Percentiles rank a stretch among this genome's conserved stretches.
phyloP scores from a whole-genome alignment of 2,113 vertebrate species.

The Candoia aspera region DNA sequence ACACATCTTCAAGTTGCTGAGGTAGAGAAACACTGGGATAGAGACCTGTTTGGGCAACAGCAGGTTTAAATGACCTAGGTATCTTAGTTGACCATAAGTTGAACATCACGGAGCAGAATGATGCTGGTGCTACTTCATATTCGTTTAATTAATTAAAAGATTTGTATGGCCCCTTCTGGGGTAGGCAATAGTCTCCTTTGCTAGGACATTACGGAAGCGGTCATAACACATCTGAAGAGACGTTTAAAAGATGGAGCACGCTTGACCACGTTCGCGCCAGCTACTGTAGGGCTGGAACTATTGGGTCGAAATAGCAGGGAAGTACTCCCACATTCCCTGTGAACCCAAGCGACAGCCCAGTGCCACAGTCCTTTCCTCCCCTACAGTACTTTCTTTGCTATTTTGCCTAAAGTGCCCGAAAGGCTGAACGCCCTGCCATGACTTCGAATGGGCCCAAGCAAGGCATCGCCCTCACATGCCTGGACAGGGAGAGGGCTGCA shows the following conservation, averaged over 20 bases:
- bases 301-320: not conserved
- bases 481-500: not conserved
- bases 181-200: not conserved
- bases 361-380: not conserved
- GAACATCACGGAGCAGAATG: too few species aligned
- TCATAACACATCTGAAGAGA: not conserved
- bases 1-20: too few species aligned
- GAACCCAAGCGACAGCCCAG: not conserved
- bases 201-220: too few species aligned
- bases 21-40: too few species aligned
- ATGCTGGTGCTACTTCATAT: too few species aligned
- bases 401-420: not conserved
- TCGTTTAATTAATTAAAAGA: too few species aligned
- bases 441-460: not conserved
- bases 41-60: too few species aligned
- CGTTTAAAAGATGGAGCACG: not conserved
- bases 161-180: not conserved
- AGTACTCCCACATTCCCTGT: not conserved
- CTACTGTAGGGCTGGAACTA: not conserved
- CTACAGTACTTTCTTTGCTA: not conserved
- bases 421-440: not conserved
- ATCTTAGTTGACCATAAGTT: too few species aligned
- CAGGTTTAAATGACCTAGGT: too few species aligned
- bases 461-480: not conserved
- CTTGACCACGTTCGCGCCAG: not conserved